Conservation (phyloP, 1,140 invertebrate species). For the Venturia canescens region DNA sequence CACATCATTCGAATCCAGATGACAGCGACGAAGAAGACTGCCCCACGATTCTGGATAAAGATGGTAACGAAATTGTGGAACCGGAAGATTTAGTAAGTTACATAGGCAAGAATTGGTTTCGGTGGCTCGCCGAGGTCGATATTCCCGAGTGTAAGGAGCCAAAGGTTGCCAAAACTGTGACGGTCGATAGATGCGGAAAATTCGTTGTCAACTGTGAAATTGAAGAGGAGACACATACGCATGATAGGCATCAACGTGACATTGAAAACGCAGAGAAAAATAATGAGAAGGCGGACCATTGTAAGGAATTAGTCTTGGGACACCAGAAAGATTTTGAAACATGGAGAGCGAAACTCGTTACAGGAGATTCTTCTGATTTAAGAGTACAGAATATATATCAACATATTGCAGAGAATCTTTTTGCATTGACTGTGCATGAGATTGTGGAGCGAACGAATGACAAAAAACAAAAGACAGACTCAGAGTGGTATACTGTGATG, state of each 20-base stretch:
- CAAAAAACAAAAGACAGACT: neutral
- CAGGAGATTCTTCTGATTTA: neutral
- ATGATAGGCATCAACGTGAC: neutral
- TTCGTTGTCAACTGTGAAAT: neutral
- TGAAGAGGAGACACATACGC: neutral
- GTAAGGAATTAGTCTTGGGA: neutral
- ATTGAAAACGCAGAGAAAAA: neutral
- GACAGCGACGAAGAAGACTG: neutral
- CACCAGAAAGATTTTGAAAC: neutral
- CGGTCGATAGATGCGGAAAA: conserved; percentile 18
- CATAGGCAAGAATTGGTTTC: conserved; percentile 12
- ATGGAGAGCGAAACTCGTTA: too few species aligned
- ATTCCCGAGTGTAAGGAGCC: neutral
- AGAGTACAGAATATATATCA: neutral
- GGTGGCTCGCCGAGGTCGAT: neutral
- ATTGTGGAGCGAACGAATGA: neutral
- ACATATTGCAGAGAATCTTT: neutral
- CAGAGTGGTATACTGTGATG: neutral
- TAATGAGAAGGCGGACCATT: neutral
- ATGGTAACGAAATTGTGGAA: neutral
- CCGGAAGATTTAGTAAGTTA: neutral
- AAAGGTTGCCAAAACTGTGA: neutral
- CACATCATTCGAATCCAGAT: neutral
- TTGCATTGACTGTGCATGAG: neutral
- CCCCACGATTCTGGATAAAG: neutral